Evolutionary conservation across 2,113 vertebrate genomes (phyloP), one percentile per base, ranked within the genome.

Genomic region (Aptenodytes forsteri): DNA sequence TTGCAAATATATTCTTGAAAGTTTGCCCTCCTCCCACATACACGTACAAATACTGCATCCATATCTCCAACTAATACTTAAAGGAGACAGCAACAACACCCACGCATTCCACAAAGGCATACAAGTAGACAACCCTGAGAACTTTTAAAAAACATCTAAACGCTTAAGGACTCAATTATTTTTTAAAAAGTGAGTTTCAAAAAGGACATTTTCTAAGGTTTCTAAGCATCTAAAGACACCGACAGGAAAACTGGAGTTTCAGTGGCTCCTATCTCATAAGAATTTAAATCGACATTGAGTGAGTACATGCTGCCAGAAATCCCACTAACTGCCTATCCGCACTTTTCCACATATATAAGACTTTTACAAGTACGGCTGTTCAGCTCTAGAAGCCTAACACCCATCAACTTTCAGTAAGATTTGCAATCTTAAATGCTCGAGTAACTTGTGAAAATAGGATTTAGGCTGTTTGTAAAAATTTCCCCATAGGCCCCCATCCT

Each of bases 21-120:
- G 81, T 67, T 2, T 88, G 49, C 62, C 78, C 50, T 94, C 9
- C 22, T 89, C 56, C 58, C 38, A 56, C 44, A 44, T 29, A 50
- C 49, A 46, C 0, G 0, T 15, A 38, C 79, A 65, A 70, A 61
- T 13, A 76, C 4, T 61, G 59, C 46, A 86, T 49, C 61, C 83
- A 32, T 62, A 16, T 49, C 84, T 73, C 93, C 70, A 70, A 4
- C 5, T 4, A 30, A 36, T 0, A 47, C 66, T 71, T 4, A 52
- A 16, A 58, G 77, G 56, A 84, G 71, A 54, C n/a, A 42, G 89
- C 83, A 54, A 29, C 4, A 4, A 26, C 46, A 67, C 9, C 23
- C 36, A 36, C 1, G 0, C 1, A 0, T 7, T 20, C 54, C 87
- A 87, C 0, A 0, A 54, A 20, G 69, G 47, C 44, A 61, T 1